A percentile compares a stretch with the other conserved stretches of the same genome.
Evolutionary conservation across 2,113 vertebrate species (phyloP).

Genomic region (Miniopterus natalensis): DNA sequence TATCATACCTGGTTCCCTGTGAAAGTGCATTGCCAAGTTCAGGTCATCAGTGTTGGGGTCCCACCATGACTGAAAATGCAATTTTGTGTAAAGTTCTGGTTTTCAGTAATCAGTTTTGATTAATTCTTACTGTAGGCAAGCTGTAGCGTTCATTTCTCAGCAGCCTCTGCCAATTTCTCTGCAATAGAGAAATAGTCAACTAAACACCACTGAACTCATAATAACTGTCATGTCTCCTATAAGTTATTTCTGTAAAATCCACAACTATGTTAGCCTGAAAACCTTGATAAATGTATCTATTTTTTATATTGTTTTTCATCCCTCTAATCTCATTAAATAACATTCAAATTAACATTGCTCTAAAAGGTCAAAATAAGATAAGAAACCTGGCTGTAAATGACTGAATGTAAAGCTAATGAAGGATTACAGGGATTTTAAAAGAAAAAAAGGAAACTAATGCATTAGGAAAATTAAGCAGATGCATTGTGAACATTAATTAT

Average conservation of each 20-base stretch:
- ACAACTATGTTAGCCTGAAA: background rate
- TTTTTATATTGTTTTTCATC: background rate
- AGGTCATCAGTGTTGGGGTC: background rate
- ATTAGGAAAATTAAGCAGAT: constrained; percentile 52
- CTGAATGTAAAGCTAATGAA: background rate
- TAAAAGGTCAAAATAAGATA: background rate
- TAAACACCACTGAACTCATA: background rate
- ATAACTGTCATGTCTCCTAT: background rate
- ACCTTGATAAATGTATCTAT: background rate
- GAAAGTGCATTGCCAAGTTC: background rate
- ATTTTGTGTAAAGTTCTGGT: background rate
- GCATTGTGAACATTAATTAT: constrained; percentile 46
- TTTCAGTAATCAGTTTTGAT: background rate
- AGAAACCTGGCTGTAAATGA: background rate
- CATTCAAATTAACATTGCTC: constrained; percentile 3
- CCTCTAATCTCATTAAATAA: background rate
- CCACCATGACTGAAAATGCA: background rate
- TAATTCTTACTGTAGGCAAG: background rate
- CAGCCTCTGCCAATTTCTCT: background rate
- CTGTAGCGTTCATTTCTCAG: background rate
- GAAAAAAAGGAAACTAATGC: background rate
- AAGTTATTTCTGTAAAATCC: background rate
- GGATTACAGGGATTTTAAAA: background rate
- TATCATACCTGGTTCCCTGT: background rate
- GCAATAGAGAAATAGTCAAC: background rate